Evolutionary conservation across 2,113 vertebrate species (phyloP), one percentile per base, ranked within the genome.

Genomic region (Bettongia penicillata): DNA sequence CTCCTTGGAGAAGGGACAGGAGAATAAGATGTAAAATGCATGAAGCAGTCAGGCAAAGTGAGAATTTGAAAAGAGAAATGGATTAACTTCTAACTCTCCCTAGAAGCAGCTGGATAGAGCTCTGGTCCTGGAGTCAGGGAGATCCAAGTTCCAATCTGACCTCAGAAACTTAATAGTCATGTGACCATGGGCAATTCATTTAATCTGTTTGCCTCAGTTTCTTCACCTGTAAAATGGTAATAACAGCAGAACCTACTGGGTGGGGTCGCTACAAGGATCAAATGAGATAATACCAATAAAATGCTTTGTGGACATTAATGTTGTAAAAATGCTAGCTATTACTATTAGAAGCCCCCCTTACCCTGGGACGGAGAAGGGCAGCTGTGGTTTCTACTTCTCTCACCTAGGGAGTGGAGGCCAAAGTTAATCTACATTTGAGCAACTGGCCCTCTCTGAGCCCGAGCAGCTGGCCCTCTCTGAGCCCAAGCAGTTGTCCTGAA

Each of bases 1-100:
- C 31, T 95, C 89, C 93, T 52, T 92, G 53, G 49, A 90, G 31
- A 51, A 92, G 49, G 68, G 91, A 77, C 51, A 22, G 47, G 91
- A 89, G 51, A 14, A 24, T 8, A 91, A 68, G 8, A 14, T 51
- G 24, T 48, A 93, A 50, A 96, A 68, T 37, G 61, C 0, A 6
- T 19, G 14, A 77, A 77, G 61, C 12, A 37, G 31, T 31, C 14
- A 16, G 12, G 31, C 37, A n/a, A n/a, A 6, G 31, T 28, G 9
- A 57, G 55, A 28, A 28, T 28, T 25, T 0, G 61, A n/a, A 37
- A n/a, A 19, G 31, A n/a, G 14, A 0, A 1, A 6, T 19, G 14
- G 37, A 52, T 3, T 52, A 52, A 52, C 52, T 61, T 31, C 57
- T 61, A 7, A 61, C 28, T n/a, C 31, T 77, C 37, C 61, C 37